Base-by-base conservation (phyloP, 2,797 vertebrate species). In the Taeniopygia guttata region DNA sequence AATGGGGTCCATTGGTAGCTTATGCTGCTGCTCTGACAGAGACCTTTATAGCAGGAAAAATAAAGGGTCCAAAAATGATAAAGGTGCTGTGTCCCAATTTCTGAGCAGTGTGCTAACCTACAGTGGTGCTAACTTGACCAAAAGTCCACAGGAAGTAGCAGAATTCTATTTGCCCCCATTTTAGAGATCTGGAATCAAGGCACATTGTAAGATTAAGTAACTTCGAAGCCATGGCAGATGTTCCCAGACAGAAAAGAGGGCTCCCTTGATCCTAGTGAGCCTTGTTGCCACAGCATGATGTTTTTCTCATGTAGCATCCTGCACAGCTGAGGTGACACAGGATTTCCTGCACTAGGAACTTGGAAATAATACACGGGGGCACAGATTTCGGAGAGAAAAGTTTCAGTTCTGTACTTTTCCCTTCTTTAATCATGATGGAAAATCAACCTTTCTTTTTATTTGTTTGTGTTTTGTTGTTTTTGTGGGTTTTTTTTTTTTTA, bases 401-500 rank as follows among this genome's bases (percentile, higher is more conserved):
- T 75, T 43, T 58, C 54, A 46, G 27, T 51, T 69, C 55, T 51
- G 49, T 64, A 46, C 9, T 82, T 49, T 49, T 4, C 16, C 46
- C 32, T 7, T 79, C 74, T 74, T 58, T 45, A 59, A 59, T 43
- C 12, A 40, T 17, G 25, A 52, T 43, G 25, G 27, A 42, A 48
- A 46, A 60, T n/a, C 16, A 64, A 30, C 6, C 2, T 4, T 3
- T 29, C 2, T 3, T 3, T 29, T 8, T 43, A 9, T 6, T 7
- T 51, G 9, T 6, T 7, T 51, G 16, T 7, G 40, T 12, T 9
- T 60, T 13, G 5, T 14, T 36, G 5, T 17, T 11, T 16, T 7
- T 60, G 11, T 51, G 49, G 26, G 14, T 26, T 43, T 18, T 6
- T 40, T 40, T 27, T 21, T 14, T 32, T 49, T 32, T 18, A 16